A percentile compares a stretch with the other conserved stretches of the same genome.
Evolutionary conservation across 1,140 invertebrate species (phyloP).

Genomic region (Hormaphis cornu): DNA sequence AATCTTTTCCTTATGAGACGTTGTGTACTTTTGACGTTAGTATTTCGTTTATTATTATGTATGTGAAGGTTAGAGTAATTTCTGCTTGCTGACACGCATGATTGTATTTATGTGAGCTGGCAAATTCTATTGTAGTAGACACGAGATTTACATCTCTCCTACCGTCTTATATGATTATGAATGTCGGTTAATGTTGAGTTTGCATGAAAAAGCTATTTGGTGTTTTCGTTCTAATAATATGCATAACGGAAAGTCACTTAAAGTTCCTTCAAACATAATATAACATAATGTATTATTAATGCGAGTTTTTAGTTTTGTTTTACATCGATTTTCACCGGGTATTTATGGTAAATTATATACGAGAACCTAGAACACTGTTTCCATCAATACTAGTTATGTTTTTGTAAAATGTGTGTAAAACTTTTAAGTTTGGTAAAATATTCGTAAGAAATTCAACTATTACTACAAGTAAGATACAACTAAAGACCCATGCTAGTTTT

Average conservation of each 20-base stretch:
- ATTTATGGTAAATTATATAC: not conserved
- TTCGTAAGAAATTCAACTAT: too few species aligned
- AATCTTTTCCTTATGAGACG: too few species aligned
- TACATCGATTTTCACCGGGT: not conserved
- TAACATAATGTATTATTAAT: conserved; percentile 21
- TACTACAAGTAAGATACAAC: too few species aligned
- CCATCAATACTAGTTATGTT: too few species aligned
- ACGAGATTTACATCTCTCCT: not conserved
- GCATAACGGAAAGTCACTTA: not conserved
- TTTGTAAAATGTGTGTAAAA: too few species aligned
- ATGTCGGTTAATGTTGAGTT: conserved; percentile 12
- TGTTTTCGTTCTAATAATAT: not conserved
- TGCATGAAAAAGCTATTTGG: conserved; percentile 21
- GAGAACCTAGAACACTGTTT: not conserved
- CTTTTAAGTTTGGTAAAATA: too few species aligned
- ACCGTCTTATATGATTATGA: not conserved
- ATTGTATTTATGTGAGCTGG: too few species aligned
- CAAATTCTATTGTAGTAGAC: not conserved
- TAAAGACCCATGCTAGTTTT: too few species aligned
- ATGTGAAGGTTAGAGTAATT: too few species aligned
- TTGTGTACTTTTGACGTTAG: too few species aligned
- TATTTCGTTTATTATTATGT: too few species aligned
- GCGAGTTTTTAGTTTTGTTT: conserved; percentile 2
- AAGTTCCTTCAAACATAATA: not conserved
- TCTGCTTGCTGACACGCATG: too few species aligned